Conservation (phyloP, 92 coral and sea anemone species). For the Nematostella vectensis region DNA sequence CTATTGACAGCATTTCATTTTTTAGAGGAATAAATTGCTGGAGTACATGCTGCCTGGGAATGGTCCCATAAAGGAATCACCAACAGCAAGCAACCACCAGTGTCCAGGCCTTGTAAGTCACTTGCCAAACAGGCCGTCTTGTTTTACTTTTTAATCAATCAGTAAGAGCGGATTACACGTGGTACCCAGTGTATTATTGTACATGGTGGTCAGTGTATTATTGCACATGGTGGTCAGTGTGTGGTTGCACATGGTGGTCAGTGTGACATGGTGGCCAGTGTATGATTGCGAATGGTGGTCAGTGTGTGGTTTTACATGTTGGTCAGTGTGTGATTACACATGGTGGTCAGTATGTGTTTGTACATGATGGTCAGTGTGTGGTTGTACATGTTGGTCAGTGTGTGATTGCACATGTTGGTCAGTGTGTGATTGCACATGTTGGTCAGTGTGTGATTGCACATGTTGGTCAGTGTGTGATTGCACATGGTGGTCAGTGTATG, state of each 20-base stretch:
- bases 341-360: too few relatives aligned
- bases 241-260: not conserved
- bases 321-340: not conserved
- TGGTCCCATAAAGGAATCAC: slow-evolving; percentile 41
- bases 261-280: too few relatives aligned
- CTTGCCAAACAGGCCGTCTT: not conserved
- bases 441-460: too few relatives aligned
- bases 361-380: too few relatives aligned
- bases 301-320: not conserved
- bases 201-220: not conserved
- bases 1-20: too few relatives aligned
- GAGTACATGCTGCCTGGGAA: slow-evolving; percentile 42
- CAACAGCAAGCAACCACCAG: slow-evolving; percentile 56
- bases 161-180: not conserved
- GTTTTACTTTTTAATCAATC: not conserved
- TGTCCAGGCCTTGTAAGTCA: slow-evolving; percentile 65
- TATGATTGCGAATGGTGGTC: too few relatives aligned
- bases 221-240: not conserved
- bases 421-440: too few relatives aligned
- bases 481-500: not conserved
- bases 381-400: too few relatives aligned
- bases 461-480: not conserved
- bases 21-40: slow-evolving; percentile 18
- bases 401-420: too few relatives aligned
- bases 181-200: not conserved